These are phyloP conservation scores for Phyllotreta cruciferae DNA, from an alignment of 2,888 invertebrate species.

Conservation along the genomic window DNA sequence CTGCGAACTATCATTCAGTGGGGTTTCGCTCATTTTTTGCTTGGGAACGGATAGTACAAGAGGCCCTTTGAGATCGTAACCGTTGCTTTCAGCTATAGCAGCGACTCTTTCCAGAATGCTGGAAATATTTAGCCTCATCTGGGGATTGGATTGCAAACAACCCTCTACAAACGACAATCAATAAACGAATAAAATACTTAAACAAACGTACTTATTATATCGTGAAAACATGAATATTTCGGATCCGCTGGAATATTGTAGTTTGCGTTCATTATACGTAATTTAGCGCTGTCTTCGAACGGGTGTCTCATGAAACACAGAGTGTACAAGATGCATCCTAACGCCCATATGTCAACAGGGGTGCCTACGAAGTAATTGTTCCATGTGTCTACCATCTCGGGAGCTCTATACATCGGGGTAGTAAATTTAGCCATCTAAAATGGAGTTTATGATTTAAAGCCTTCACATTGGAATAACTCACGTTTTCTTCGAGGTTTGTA, in stretches of 20 bases:
- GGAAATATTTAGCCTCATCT: slow-evolving; percentile 78
- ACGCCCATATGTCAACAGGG: slow-evolving; percentile 94
- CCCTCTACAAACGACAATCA: slow-evolving; percentile 64
- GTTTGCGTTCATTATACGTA: slow-evolving; percentile 96
- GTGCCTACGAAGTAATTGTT: slow-evolving; percentile 92
- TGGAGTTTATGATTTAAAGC: slow-evolving; percentile 1
- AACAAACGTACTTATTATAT: slow-evolving; percentile 80
- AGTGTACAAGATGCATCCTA: slow-evolving; percentile 93
- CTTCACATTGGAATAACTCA: slow-evolving; percentile 54
- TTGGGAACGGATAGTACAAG: slow-evolving; percentile 56
- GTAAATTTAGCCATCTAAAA: slow-evolving; percentile 78
- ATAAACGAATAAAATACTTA: slow-evolving; percentile 49
- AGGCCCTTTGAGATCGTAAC: slow-evolving; percentile 82
- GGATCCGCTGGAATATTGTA: slow-evolving; percentile 86
- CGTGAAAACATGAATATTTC: slow-evolving; percentile 84
- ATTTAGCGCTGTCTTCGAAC: slow-evolving; percentile 94
- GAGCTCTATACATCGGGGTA: slow-evolving; percentile 96
- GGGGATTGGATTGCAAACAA: slow-evolving; percentile 83
- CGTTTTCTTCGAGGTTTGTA: slow-evolving; percentile 92
- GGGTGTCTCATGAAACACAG: slow-evolving; percentile 95
- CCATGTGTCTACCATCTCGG: slow-evolving; percentile 98
- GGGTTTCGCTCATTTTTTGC: slow-evolving; percentile 56
- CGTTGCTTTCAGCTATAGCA: slow-evolving; percentile 86
- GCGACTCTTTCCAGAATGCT: slow-evolving; percentile 85
- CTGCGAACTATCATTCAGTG: slow-evolving; percentile 42